Base-by-base conservation (phyloP, 2,113 vertebrate genomes). In the Ploceus nigricollis region DNA sequence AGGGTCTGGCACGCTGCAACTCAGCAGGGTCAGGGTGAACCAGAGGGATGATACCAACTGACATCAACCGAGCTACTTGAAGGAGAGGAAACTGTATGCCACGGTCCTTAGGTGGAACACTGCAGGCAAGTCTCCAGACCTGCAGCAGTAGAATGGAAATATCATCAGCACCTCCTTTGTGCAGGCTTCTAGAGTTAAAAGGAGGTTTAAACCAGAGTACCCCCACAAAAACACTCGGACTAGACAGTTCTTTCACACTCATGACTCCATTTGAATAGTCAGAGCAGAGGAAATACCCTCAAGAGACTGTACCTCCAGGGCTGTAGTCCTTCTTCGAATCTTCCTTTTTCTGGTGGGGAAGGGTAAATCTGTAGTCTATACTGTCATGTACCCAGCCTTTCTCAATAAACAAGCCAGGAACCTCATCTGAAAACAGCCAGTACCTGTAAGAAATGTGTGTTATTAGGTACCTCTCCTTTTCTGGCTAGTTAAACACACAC, bases 301-400 rank as follows among this genome's bases (percentile, higher is more conserved):
- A 71, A 75, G n/a, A 81, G 48, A 57, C 13, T 92, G 42, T 97
- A 98, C 98, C 97, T 61, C 97, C 96, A 37, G 95, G 96, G 87
- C 61, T 97, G 94, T 53, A 90, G 33, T 97, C 90, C 18, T 96
- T 96, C 13, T 78, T 98, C 8, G 90, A 97, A 39, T 99, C 98
- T 4, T 97, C 95, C 11, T 71, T 97, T 22, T 97, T 98, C 87
- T 98, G 98, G 19, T 97, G 97, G 16, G 98, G 98, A 82, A 98
- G 98, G 21, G 87, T 98, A 95, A 99, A 99, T 77, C 87, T 98
- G 96, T 99, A 99, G 88, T 99, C 98, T 47, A 99, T 99, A 89
- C 98, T 98, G 71, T 99, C 99, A 19, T 99, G 98, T 7, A 99
- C 99, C 99, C 99, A 99, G 70, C 99, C 99, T 82, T 99, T 99